These are phyloP conservation scores for Hirtodrosophila trivittata DNA, from an alignment of 2,888 invertebrate species.

Conservation along the genomic window DNA sequence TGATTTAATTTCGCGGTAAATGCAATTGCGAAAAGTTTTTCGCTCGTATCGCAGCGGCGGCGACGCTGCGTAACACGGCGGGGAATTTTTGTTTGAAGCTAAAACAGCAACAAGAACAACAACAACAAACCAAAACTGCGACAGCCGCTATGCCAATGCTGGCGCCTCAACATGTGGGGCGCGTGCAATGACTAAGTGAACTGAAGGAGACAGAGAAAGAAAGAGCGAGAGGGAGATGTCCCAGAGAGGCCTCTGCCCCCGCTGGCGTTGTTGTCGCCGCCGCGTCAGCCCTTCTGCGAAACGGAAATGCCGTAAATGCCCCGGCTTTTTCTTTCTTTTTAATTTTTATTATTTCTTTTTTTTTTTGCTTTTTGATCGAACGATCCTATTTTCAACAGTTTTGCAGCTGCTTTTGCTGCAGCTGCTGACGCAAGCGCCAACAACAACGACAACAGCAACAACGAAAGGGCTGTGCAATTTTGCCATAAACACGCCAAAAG, in stretches of 20 bases:
- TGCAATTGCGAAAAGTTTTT: conserved; percentile 64
- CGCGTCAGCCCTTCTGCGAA: conserved; percentile 43
- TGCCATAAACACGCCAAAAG: conserved; percentile 74
- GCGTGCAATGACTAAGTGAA: conserved; percentile 64
- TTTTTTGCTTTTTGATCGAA: conserved; percentile 34
- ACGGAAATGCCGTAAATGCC: conserved; percentile 66
- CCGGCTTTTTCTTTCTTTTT: conserved; percentile 6
- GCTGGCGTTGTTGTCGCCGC: conserved; percentile 1
- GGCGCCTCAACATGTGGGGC: conserved; percentile 72
- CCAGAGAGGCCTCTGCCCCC: conserved; percentile 19
- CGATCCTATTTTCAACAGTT: conserved; percentile 48
- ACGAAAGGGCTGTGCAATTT: conserved; percentile 59
- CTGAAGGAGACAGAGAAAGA: conserved; percentile 7
- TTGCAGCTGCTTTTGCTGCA: conserved; percentile 56
- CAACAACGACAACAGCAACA: conserved; percentile 30
- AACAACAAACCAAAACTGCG: conserved; percentile 18
- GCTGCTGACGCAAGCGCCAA: conserved; percentile 70
- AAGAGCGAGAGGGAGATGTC: neutral
- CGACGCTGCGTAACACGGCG: conserved; percentile 64
- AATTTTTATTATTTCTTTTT: conserved; percentile 11
- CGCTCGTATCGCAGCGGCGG: conserved; percentile 27
- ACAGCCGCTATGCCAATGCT: conserved; percentile 27
- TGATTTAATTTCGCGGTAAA: conserved; percentile 77
- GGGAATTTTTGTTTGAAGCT: conserved; percentile 75
- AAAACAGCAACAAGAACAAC: conserved; percentile 50